phyloP scores from a whole-genome alignment of 2,888 invertebrate genomes.

The Macrosoma leucophasiata region DNA sequence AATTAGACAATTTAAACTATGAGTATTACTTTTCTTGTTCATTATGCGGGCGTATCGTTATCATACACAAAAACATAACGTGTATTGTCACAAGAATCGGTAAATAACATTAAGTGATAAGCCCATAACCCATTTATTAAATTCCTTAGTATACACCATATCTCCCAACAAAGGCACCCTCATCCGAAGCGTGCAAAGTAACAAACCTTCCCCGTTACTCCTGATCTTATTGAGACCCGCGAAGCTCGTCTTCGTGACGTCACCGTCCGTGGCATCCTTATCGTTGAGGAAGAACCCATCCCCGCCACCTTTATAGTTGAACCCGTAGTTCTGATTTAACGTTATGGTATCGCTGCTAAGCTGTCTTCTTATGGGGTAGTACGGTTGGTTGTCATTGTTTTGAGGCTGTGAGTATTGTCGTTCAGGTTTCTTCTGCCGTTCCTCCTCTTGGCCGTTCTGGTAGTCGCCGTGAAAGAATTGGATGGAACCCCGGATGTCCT shows the following conservation, averaged over 20 bases:
- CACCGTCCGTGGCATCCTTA: conserved; percentile 77
- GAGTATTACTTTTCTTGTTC: no score
- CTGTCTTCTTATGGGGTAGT: conserved; percentile 66
- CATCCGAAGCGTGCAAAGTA: no score
- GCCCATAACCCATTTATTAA: no score
- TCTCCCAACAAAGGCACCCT: conserved; percentile 4
- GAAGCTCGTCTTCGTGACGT: conserved; percentile 78
- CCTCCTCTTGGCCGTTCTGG: conserved; percentile 57
- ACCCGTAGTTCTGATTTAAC: conserved; percentile 47
- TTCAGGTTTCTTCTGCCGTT: conserved; percentile 19
- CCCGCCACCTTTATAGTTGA: conserved; percentile 51
- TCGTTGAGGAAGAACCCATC: conserved; percentile 67
- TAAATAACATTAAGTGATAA: no score
- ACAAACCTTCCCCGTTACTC: conserved; percentile 68
- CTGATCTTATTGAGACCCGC: conserved; percentile 80
- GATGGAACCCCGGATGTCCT: conserved; percentile 83
- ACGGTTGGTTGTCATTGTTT: conserved; percentile 9
- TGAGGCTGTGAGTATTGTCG: conserved; percentile 71
- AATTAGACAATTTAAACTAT: no score
- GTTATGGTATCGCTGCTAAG: conserved; percentile 76
- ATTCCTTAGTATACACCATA: no score
- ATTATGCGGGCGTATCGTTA: no score
- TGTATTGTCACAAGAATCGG: no score
- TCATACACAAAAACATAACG: no score
- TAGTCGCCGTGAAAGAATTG: conserved; percentile 80